Evolutionary conservation across 2,113 vertebrate species (phyloP), one percentile per base, ranked within the genome.

Genomic region (Opisthocomus hoazin): DNA sequence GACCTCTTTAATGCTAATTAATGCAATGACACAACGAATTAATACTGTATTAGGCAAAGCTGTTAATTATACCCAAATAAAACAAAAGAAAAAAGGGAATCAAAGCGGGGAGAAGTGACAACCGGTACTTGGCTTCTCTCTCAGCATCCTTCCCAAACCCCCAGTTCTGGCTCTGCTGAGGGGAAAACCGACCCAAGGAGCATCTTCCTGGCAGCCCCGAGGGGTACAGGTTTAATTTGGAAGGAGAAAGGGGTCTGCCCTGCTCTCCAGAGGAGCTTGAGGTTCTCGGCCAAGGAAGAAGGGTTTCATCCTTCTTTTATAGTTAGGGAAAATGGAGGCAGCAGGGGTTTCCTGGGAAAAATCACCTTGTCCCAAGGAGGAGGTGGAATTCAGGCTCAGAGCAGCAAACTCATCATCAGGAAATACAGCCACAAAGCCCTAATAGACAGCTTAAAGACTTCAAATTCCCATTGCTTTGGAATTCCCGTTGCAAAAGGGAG

Each of bases 1-100:
- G 89, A 87, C 77, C 89, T 97, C 80, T 91, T 98, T 97, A 97
- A 97, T 96, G 97, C 94, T 97, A 98, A 97, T 98, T 97, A 98
- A 97, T 97, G 97, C 97, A 26, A 93, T 64, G 89, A 81, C 92
- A 97, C 95, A 94, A 96, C 87, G 95, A 97, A 98, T 98, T 97
- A 97, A 97, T 95, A 88, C 90, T 79, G 94, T 91, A 90, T 95
- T 96, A 90, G 87, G 58, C 85, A 95, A 97, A 97, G 97, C 91
- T 96, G 97, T 96, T 97, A 97, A 97, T 97, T 97, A 97, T 92
- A 73, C 57, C 63, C 83, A 89, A 96, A 96, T 95, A 97, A 97
- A 93, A 91, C 93, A 96, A 96, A 87, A 83, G 84, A 50, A 73
- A 63, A 89, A 96, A 92, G 48, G 60, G 87, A 96, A 94, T 89